phyloP scores from a whole-genome alignment of 2,113 vertebrate genomes.

The Charina bottae region DNA sequence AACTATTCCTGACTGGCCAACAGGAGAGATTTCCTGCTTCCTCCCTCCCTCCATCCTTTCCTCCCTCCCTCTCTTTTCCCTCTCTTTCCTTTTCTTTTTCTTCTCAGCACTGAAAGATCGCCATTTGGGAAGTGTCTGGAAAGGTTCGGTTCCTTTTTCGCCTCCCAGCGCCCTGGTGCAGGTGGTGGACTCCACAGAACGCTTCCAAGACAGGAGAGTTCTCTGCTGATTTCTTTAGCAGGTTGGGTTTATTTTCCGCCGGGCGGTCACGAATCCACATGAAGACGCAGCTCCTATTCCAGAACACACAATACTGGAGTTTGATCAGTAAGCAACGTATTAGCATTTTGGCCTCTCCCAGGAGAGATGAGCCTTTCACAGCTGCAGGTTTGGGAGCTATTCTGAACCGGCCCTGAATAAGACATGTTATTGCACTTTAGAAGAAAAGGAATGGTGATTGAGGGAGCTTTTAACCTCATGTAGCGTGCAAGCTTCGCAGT shows the following conservation, averaged over 20 bases:
- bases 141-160: neutral
- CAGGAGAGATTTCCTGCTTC: neutral
- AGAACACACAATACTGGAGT: slow-evolving; percentile 12
- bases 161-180: neutral
- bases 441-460: slow-evolving; percentile 45
- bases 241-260: slow-evolving; percentile 15
- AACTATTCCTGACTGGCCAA: neutral
- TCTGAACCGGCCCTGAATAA: neutral
- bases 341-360: slow-evolving; percentile 51
- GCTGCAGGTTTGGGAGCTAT: slow-evolving; percentile 51
- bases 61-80: neutral
- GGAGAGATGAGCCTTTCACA: slow-evolving; percentile 38
- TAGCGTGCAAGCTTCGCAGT: neutral
- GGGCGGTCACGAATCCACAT: neutral
- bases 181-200: neutral
- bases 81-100: neutral
- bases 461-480: slow-evolving; percentile 8
- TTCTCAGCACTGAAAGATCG: neutral
- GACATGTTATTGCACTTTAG: slow-evolving; percentile 43
- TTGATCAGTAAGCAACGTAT: slow-evolving; percentile 37
- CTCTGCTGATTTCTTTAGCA: neutral
- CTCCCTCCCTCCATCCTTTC: neutral
- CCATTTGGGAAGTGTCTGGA: neutral
- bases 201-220: neutral
- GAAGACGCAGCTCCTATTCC: neutral